Evolutionary conservation across 2,888 invertebrate genomes (phyloP).

Genomic region (Lasioglossum villosulum): DNA sequence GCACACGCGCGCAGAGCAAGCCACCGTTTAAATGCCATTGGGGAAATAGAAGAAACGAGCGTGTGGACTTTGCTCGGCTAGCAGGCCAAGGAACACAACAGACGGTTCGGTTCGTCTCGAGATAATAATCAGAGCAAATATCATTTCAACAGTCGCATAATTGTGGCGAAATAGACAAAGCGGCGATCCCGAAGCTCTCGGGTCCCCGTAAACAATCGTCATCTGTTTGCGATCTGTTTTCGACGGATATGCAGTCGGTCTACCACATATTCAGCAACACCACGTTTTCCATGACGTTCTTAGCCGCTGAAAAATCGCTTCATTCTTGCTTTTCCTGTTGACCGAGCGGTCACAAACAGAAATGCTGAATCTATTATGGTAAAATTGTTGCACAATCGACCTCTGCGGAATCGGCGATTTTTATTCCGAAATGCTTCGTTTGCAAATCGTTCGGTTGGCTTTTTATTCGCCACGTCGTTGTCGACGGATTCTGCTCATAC

Average conservation of each 20-base stretch:
- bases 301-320: background rate
- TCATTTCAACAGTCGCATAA: conserved; percentile 13
- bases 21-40: conserved; percentile 37
- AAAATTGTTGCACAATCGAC: background rate
- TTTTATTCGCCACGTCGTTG: background rate
- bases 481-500: background rate
- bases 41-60: conserved; percentile 58
- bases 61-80: conserved; percentile 65
- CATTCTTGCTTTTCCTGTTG: background rate
- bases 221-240: conserved; percentile 30
- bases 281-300: background rate
- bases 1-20: background rate
- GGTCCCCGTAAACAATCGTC: conserved; percentile 41
- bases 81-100: conserved; percentile 32
- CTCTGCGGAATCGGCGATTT: background rate
- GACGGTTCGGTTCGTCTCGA: conserved; percentile 25
- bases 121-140: conserved; percentile 48
- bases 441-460: background rate
- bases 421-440: background rate
- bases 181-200: background rate
- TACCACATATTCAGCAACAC: background rate
- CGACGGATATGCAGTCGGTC: background rate
- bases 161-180: conserved; percentile 11
- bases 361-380: background rate
- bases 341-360: background rate